Base-by-base conservation (phyloP, 2,888 invertebrate genomes). In the Drosophila merina region DNA sequence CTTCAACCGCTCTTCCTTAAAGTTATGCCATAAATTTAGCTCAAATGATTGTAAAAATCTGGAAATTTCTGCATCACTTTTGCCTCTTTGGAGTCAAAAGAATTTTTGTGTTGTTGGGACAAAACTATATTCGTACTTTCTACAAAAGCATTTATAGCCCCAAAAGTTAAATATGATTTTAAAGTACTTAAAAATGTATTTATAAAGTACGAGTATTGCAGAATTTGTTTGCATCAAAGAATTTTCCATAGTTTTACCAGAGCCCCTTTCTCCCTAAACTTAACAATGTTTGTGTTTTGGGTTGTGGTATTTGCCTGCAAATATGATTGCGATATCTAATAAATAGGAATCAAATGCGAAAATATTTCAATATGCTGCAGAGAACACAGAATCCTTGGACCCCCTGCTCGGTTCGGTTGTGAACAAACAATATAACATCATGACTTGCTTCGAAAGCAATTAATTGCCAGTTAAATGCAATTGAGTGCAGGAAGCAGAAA, bases 401-500 rank as follows among this genome's bases (percentile, higher is more conserved):
- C 20, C 59, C 47, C 40, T 36, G 40, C 8, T 47, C 8, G n/a
- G 5, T 40, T 47, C 8, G n/a, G 5, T 40, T 10, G 36, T 3
- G 60, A 25, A 8, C 14, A 9, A 20, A 10, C 45, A 30, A 45
- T 57, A 44, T 57, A 20, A 10, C 58, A n/a, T 25, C 47, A 30
- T 31, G 47, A 31, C 25, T 31, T 26, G 57, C 25, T 47, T 64
- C 45, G 1, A 66, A 33, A 10, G 55, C 50, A 60, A 81, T 81
- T 84, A 79, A 81, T 68, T 70, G 66, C 48, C 54, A 62, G 60
- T 76, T 66, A 73, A 74, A 59, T 71, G 82, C 62, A 75, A 76
- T 70, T 57, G 66, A 56, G 31, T 42, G 36, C 55, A 55, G 71
- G 45, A 54, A 38, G 45, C 47, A 49, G n/a, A 52, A 72, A 12